A percentile compares a stretch with the other conserved stretches of the same genome.
phyloP scores from a whole-genome alignment of 2,113 vertebrate species.

The cat (Felis catus) region F.catus_Fca126_mat1.0 CM031421.1:41770001-41770500 shows the following conservation, averaged over 20 bases:
- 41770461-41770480: not conserved
- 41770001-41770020: not conserved
- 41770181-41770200: not conserved
- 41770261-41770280: not conserved
- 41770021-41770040: not conserved
- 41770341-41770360: not conserved
- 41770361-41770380: not conserved
- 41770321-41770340: not conserved
- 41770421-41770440: not conserved
- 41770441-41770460: not conserved
- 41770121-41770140: not conserved
- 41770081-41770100: not conserved
- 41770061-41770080: not conserved
- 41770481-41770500: not conserved
- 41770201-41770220: not conserved
- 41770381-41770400: not conserved
- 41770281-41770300: not conserved
- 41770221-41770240: not conserved
- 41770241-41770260: not conserved
- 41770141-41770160: not conserved
- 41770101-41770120: not conserved
- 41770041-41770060: not conserved
- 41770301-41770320: not conserved
- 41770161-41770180: not conserved
- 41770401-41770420: not conserved